These are phyloP conservation scores for Ctenodactylus gundi DNA, from an alignment of 2,113 vertebrate species.

Conservation along the genomic window DNA sequence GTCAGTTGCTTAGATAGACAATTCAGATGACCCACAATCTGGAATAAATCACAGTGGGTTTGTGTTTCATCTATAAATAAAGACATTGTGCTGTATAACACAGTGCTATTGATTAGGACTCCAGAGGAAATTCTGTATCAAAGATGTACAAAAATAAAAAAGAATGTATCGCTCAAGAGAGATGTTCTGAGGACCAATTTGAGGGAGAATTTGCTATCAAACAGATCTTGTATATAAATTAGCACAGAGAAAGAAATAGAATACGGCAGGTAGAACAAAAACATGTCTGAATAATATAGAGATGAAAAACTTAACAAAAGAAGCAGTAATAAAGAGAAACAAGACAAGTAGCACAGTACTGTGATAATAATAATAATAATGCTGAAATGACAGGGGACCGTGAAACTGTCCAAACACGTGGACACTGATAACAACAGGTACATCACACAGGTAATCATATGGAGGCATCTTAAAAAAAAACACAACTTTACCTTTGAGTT, in stretches of 20 bases:
- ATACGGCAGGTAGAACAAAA: neutral
- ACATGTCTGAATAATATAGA: neutral
- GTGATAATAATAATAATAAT: too few species aligned
- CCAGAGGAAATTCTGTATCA: neutral
- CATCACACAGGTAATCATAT: neutral
- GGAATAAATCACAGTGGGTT: neutral
- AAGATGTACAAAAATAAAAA: neutral
- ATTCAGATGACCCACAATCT: neutral
- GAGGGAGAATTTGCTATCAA: neutral
- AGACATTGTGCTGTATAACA: neutral
- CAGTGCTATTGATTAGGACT: neutral
- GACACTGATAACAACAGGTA: too few species aligned
- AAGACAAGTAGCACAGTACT: neutral
- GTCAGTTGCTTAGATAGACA: too few species aligned
- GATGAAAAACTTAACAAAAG: neutral
- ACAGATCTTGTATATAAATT: neutral
- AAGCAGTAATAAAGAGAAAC: neutral
- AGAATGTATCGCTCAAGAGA: neutral
- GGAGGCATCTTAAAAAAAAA: neutral
- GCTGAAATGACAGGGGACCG: neutral
- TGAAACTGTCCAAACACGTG: neutral
- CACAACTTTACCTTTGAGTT: neutral
- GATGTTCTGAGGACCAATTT: neutral
- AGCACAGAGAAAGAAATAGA: neutral
- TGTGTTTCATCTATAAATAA: neutral